phyloP scores from a whole-genome alignment of 2,113 vertebrate genomes.

The Anseranas semipalmata region DNA sequence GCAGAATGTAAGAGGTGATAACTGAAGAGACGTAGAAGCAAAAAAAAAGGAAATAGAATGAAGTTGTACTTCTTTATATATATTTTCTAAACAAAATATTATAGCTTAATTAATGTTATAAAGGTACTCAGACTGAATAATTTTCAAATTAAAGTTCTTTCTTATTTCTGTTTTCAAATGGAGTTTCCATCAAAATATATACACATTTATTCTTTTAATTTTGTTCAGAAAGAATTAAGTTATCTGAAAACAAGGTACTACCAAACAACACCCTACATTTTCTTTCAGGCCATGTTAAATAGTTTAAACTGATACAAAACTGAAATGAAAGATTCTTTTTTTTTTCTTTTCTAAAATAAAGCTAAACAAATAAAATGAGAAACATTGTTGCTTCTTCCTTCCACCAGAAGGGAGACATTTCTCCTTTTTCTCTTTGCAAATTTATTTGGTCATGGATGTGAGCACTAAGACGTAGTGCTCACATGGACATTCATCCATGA shows the following conservation, averaged over 20 bases:
- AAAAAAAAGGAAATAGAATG: neutral
- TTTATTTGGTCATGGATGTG: neutral
- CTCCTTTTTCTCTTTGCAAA: neutral
- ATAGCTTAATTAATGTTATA: neutral
- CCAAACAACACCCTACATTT: neutral
- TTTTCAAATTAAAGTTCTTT: neutral
- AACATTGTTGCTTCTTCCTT: neutral
- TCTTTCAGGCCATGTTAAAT: neutral
- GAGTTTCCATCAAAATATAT: neutral
- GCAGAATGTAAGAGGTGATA: neutral
- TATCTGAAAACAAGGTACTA: neutral
- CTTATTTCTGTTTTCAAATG: neutral
- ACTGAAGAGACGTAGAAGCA: neutral
- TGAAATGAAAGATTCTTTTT: neutral
- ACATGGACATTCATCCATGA: accelerated
- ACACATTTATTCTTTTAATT: neutral
- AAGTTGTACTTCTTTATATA: neutral
- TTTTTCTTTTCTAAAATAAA: neutral
- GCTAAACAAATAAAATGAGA: neutral
- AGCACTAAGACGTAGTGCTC: neutral
- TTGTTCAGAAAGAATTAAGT: neutral
- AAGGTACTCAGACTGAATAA: neutral
- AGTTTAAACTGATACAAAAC: neutral
- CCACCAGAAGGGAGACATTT: neutral
- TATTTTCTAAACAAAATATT: neutral